Percentiles rank a stretch among this genome's conserved stretches.
Conservation (phyloP, 1,140 invertebrate genomes). For the Drosophila kikkawai region DNA sequence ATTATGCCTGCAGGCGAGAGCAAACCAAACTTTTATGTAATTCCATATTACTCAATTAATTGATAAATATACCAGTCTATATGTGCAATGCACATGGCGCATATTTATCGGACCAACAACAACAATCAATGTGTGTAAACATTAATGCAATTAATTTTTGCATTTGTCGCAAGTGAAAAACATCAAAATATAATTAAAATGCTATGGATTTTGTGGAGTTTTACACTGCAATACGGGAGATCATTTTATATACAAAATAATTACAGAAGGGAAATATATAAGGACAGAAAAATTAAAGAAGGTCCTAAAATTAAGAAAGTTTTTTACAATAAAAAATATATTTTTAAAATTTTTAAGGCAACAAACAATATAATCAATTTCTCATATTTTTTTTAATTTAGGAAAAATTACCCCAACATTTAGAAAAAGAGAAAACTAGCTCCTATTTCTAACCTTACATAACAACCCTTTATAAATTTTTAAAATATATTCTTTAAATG, state of each 20-base stretch:
- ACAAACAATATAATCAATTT: no score
- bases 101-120: not conserved
- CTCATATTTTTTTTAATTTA: no score
- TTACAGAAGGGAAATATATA: no score
- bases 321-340: no score
- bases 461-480: no score
- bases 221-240: conserved; percentile 11
- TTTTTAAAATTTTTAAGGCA: no score
- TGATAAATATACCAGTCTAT: conserved; percentile 50
- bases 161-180: conserved; percentile 59
- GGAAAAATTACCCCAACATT: no score
- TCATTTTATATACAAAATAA: not conserved
- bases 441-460: not conserved
- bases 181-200: conserved; percentile 65
- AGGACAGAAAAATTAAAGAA: not conserved
- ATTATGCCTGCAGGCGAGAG: conserved; percentile 32
- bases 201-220: conserved; percentile 38
- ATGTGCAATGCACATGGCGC: not conserved
- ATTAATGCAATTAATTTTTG: conserved; percentile 73
- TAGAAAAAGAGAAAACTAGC: no score
- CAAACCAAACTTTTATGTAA: conserved; percentile 69
- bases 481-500: not conserved
- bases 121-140: conserved; percentile 34
- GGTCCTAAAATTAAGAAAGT: no score
- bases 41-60: conserved; percentile 65